Evolutionary conservation across 2,113 vertebrate species (phyloP), one percentile per base, ranked within the genome.

Genomic region (Burhinus bistriatus): DNA sequence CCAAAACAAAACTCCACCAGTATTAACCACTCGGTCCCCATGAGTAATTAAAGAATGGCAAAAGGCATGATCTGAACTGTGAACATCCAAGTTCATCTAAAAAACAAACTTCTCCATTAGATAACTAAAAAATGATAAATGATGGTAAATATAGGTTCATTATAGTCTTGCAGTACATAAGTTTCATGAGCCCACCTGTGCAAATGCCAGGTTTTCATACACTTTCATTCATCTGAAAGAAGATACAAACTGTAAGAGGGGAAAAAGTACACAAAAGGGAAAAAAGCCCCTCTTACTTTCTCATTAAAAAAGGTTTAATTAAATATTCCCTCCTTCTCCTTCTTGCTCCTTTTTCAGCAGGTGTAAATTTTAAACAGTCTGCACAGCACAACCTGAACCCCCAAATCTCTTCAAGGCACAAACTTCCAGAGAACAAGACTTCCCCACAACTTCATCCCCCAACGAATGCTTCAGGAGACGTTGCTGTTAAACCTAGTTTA

Each of bases 141-240:
- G 20, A 40, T 3, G 12, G 47, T 38, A 77, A 66, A 30, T 34
- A 40, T 0, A n/a, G 20, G 45, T 26, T 58, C 23, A 11, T 36
- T 36, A 11, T 2, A 42, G 59, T 10, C 54, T n/a, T 23, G 5
- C 44, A 26, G 42, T 10, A 22, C 6, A 0, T 3, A 15, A n/a
- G 47, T 45, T 30, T 44, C 42, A 23, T 4, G 15, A 45, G 32
- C 25, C 54, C 36, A 36, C 52, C 34, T 14, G 9, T 3, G 5
- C 42, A 54, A 59, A 36, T 5, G 12, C 68, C 30, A 2, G 2
- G 11, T 42, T 61, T 77, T 34, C 58, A 8, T 9, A 27, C 1
- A 12, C 34, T 34, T 58, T 30, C n/a, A 17, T 32, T 38, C 38
- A 71, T 30, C 58, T 61, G n/a, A 65, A 55, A 81, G 9, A 59